phyloP scores from a whole-genome alignment of 1,140 invertebrate species.

The Tetragonula clypearis region DNA sequence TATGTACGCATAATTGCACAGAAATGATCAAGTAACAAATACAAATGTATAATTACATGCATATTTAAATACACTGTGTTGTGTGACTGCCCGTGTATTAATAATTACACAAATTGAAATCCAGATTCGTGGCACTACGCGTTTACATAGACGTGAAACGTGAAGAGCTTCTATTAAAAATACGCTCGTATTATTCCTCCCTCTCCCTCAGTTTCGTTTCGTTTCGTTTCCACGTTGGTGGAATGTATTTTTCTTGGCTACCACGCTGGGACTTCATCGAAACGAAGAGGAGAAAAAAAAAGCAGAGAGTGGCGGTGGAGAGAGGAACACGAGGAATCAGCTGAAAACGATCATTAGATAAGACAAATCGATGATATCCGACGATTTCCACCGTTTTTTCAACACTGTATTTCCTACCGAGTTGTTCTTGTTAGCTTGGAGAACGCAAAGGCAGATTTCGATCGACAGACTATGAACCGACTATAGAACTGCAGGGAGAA shows the following conservation, averaged over 20 bases:
- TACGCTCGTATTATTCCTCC: not conserved
- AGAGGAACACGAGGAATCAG: too few species aligned
- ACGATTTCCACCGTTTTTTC: not conserved
- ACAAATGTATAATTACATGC: too few species aligned
- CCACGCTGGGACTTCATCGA: conserved; percentile 5
- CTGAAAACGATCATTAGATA: not conserved
- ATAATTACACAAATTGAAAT: too few species aligned
- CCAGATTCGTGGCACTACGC: not conserved
- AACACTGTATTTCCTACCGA: not conserved
- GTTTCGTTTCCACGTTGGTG: not conserved
- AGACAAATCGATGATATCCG: conserved; percentile 26
- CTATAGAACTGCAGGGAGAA: too few species aligned
- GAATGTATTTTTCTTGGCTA: conserved; percentile 23
- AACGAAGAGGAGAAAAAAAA: not conserved
- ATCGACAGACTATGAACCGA: not conserved
- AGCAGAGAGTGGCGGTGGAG: not conserved
- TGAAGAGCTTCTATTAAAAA: not conserved
- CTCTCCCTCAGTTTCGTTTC: not conserved
- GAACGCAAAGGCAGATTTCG: conserved; percentile 8
- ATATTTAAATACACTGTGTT: too few species aligned
- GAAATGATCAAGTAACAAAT: too few species aligned
- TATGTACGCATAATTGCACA: too few species aligned
- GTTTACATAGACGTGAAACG: not conserved
- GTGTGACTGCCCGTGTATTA: too few species aligned
- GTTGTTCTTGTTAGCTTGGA: not conserved